Evolutionary conservation across 2,797 vertebrate species (phyloP), one percentile per base, ranked within the genome.

Genomic region (Apodemus agrarius): DNA sequence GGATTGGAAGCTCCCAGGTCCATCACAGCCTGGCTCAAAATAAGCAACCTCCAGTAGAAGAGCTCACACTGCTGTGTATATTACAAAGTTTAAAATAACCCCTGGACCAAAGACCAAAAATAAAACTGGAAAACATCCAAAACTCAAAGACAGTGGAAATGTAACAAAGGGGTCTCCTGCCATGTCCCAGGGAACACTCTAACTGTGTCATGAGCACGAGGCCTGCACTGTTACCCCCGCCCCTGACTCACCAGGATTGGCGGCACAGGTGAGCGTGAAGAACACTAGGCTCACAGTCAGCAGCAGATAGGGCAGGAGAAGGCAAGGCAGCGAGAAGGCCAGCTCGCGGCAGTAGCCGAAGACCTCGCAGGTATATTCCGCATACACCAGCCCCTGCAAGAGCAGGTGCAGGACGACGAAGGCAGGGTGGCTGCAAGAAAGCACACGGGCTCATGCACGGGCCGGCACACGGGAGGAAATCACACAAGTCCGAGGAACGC

Each of bases 281-380:
- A 99, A 99, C 89, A 95, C 89, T n/a, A 98, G 83, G 92, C 99
- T 99, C 43, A 98, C 22, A 14, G 93, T 96, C 96, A 99, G 98
- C 94, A 99, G 98, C 85, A 99, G 37, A 67, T 99, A 99, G 93
- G 99, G 99, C 97, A 99, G 98, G 2, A 99, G 98, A 54, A 99
- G 98, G 46, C 98, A 98, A 14, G 89, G 91, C 76, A 98, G 89
- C 75, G 97, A 98, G 74, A 99, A 99, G 83, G 99, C 99, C 99
- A 99, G 99, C 96, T 99, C 99, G 94, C 97, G 98, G 98, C 99
- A 99, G 98, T 99, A 99, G 90, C 98, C 98, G 74, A 99, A 98
- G 94, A 99, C 98, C 90, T 99, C 99, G 94, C 98, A 99, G 29
- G 99, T 99, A 97, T 99, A 99, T 69, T 99, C 99, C 22, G 98